Evolutionary conservation across 2,888 invertebrate genomes (phyloP), one percentile per base, ranked within the genome.

Genomic region (Cataglyphis livida): DNA sequence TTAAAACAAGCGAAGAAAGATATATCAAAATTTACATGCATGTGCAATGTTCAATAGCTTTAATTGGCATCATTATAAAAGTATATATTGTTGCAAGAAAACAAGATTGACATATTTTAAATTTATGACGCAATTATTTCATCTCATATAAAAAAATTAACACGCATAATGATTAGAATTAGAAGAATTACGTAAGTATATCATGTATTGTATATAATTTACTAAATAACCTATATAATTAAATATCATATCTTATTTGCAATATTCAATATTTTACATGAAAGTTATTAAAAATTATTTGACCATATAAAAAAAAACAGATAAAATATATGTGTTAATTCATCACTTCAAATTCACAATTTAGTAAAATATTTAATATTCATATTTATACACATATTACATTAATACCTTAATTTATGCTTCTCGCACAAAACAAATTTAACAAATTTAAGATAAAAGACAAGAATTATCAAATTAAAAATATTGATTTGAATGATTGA

Each of bases 131-230:
- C 54, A 5, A 68, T 68, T 54, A n/a, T 4, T 28, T 28, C 3
- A 25, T 0, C 1, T 28, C 18, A n/a, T 18, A 75, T 4, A 35
- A 28, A 57, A 28, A 41, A n/a, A 38, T 54, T 3, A n/a, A 25
- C 6, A 7, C 7, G 7, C 25, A 54, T 54, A 41, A 76, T 76
- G 71, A 76, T 76, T n/a, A 4, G 28, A 54, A 54, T 76, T 76
- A 54, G 15, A 76, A 70, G 76, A 57, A 54, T 70, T 41, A 76
- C 70, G 76, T 76, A 71, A 70, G 70, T 76, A 25, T 21, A n/a
- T 15, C 18, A 0, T 35, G 15, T n/a, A 51, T 21, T 59, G 0
- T 25, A 48, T 0, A 9, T 28, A 62, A 44, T 75, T 0, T 15
- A 12, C 4, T 6, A 7, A 51, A 51, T 75, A 75, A 75, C 70